phyloP scores from a whole-genome alignment of 2,113 vertebrate genomes.

The Fregetta grallaria region DNA sequence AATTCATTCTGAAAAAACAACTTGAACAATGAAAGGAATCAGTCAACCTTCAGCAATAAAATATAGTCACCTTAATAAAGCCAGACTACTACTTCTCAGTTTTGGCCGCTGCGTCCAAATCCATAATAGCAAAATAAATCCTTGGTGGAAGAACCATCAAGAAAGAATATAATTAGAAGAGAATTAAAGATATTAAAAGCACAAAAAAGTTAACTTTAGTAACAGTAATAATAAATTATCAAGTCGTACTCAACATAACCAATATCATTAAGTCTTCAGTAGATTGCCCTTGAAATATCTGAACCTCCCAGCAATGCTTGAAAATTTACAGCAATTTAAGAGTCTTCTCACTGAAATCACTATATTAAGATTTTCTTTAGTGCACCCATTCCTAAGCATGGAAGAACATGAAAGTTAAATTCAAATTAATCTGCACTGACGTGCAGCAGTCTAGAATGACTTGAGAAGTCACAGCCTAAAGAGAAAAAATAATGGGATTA shows the following conservation, averaged over 20 bases:
- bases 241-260: neutral
- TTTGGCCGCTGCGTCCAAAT: neutral
- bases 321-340: constrained; percentile 54
- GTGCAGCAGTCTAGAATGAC: neutral
- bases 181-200: constrained; percentile 1
- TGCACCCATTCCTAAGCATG: constrained; percentile 27
- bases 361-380: constrained; percentile 28
- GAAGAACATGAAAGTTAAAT: constrained; percentile 45
- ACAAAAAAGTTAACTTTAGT: constrained; percentile 30
- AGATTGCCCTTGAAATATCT: constrained; percentile 20
- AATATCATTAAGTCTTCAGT: constrained; percentile 4
- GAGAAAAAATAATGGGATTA: constrained; percentile 28
- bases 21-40: neutral
- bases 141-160: neutral
- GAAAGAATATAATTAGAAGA: neutral
- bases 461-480: constrained; percentile 3
- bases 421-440: constrained; percentile 39
- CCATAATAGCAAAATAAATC: neutral
- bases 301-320: constrained; percentile 18
- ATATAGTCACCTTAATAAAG: neutral
- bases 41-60: neutral
- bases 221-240: neutral
- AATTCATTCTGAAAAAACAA: neutral
- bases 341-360: constrained; percentile 27
- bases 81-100: neutral